These are phyloP conservation scores for Galbula dea DNA, from an alignment of 2,113 vertebrate species.

Conservation along the genomic window DNA sequence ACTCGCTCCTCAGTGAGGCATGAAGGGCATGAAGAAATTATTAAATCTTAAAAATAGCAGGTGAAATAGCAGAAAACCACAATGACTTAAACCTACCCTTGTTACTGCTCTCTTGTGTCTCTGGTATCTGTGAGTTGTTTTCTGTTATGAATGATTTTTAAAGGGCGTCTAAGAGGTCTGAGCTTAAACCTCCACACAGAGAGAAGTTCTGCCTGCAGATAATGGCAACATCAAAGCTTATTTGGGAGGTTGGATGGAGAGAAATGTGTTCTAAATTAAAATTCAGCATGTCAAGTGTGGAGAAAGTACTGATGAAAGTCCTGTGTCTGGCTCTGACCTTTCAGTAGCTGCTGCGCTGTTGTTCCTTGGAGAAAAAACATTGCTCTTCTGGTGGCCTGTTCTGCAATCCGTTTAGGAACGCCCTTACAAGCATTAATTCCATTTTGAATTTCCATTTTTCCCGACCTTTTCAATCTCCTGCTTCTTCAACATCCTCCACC, in stretches of 20 bases:
- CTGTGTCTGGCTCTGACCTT: conserved; percentile 22
- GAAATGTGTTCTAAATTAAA: conserved; percentile 29
- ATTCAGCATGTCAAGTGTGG: not conserved
- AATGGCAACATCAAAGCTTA: not conserved
- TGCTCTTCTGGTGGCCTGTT: not conserved
- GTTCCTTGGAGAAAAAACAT: not conserved
- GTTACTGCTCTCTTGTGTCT: not conserved
- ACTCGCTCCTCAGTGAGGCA: not conserved
- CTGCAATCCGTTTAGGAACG: not conserved
- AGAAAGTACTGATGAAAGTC: not conserved
- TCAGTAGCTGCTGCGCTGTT: not conserved
- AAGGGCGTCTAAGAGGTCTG: not conserved
- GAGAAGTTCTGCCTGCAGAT: not conserved
- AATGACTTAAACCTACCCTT: not conserved
- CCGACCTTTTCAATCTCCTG: conserved; percentile 14
- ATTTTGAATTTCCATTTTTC: conserved; percentile 32
- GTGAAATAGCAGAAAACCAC: not conserved
- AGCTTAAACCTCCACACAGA: not conserved
- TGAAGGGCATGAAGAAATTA: not conserved
- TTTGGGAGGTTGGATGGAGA: not conserved
- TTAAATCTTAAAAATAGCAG: not conserved
- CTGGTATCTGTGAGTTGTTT: not conserved
- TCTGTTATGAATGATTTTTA: not conserved
- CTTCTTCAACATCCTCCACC: not conserved
- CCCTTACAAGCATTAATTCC: conserved; percentile 13